phyloP scores from a whole-genome alignment of 2,113 vertebrate species.

The Campylomormyrus tamandua region DNA sequence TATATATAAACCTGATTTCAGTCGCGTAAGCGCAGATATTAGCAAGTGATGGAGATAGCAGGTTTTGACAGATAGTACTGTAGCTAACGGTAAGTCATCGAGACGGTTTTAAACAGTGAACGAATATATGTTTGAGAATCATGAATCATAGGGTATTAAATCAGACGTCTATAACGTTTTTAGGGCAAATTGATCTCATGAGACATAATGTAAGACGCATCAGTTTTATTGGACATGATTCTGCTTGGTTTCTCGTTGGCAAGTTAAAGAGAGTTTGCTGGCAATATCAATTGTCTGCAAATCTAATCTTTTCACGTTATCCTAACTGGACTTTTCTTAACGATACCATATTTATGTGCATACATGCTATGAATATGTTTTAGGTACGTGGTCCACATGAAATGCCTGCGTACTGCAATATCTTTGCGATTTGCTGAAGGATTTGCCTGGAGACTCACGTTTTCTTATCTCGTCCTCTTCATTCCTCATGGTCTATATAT shows the following conservation, averaged over 20 bases:
- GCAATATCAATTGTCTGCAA: neutral
- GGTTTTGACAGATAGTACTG: neutral
- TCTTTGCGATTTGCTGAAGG: neutral
- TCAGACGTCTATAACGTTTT: neutral
- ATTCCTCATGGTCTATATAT: neutral
- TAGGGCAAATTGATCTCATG: neutral
- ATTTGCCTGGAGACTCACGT: neutral
- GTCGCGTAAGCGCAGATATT: neutral
- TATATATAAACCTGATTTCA: neutral
- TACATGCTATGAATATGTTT: neutral
- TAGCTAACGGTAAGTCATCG: neutral
- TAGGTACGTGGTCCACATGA: neutral
- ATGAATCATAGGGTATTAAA: neutral
- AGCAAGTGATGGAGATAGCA: neutral
- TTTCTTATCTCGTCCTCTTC: neutral
- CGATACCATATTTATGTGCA: neutral
- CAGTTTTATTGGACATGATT: neutral
- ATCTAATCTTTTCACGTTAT: neutral
- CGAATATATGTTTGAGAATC: neutral
- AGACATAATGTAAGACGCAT: neutral
- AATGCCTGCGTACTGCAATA: neutral
- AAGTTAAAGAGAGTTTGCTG: conserved; percentile 4
- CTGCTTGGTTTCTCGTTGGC: neutral
- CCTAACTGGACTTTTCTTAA: neutral
- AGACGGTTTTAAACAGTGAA: neutral